Evolutionary conservation across 2,888 invertebrate species (phyloP), one percentile per base, ranked within the genome.

Genomic region (Dorcus parallelipipedus): DNA sequence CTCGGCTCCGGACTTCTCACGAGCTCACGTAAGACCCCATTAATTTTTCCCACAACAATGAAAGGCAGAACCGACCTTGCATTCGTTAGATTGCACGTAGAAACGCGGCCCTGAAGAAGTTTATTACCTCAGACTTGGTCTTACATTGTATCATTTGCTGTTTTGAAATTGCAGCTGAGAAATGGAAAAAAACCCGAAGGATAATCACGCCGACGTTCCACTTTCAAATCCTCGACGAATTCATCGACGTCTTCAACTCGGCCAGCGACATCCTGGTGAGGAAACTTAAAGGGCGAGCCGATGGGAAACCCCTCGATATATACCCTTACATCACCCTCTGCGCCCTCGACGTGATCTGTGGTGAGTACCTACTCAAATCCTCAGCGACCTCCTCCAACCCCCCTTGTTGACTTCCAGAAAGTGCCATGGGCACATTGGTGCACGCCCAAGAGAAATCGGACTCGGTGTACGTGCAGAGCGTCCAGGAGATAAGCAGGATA

Each of bases 351-450:
- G 50, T 57, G 6, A 59, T 63, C 20, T 59, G 59, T 41, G 61
- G 63, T 63, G 56, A 51, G 33, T 49, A 42, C 14, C 14, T 14
- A 26, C 6, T 7, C 26, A 6, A 33, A 7, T 4, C 26, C 6
- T 33, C 26, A 4, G 26, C 6, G 26, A 33, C 1, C 4, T 3
- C 26, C 26, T 7, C 26, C 6, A 33, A 14, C 14, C 26, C 6
- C 26, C 4, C 26, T 33, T 4, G 6, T 1, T 64, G 54, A 17
- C 8, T 55, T 59, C 40, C 26, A 66, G 66, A 66, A 52, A 56
- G 64, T 3, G 89, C 93, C 9, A 93, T 93, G 93, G 93, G 92
- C 1, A 83, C 85, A n/a, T 82, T 83, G 17, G 79, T 90, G 0
- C 81, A 89, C 71, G 89, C 91, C 0, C 92, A 92, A 74, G 78